phyloP scores from a whole-genome alignment of 2,113 vertebrate genomes.

The Hydropotes inermis region DNA sequence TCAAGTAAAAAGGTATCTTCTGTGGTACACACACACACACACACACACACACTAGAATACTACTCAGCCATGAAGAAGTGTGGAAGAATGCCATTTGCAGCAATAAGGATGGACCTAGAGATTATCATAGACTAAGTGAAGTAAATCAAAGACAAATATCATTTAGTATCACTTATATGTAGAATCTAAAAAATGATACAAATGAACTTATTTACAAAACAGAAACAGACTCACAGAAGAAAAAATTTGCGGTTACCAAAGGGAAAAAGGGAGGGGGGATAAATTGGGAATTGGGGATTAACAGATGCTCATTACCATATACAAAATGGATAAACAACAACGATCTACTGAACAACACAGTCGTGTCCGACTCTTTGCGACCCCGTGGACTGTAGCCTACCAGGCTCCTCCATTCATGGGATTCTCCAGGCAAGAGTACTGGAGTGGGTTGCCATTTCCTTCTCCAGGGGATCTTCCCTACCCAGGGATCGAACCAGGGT shows the following conservation, averaged over 20 bases:
- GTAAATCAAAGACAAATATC: background rate
- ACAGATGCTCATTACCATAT: background rate
- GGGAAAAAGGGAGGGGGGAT: background rate
- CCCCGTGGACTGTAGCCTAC: too few relatives aligned
- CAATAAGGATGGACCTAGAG: background rate
- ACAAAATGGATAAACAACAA: background rate
- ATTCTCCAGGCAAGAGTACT: too few relatives aligned
- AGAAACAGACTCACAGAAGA: background rate
- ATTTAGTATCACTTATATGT: background rate
- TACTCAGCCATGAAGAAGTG: background rate
- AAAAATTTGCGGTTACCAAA: background rate
- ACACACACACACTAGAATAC: background rate
- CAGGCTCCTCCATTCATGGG: too few relatives aligned
- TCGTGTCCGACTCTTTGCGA: too few relatives aligned
- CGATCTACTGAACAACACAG: background rate
- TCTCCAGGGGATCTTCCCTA: too few relatives aligned
- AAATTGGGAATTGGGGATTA: background rate
- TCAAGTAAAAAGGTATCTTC: conserved; percentile 30
- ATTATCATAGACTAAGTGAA: background rate
- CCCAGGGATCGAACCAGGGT: too few relatives aligned
- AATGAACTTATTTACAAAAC: background rate
- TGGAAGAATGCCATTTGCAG: background rate
- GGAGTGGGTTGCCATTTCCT: too few relatives aligned
- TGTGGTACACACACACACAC: background rate
- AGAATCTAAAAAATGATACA: background rate